Evolutionary conservation across 2,888 invertebrate genomes (phyloP), one percentile per base, ranked within the genome.

Genomic region (Thumatha senex): DNA sequence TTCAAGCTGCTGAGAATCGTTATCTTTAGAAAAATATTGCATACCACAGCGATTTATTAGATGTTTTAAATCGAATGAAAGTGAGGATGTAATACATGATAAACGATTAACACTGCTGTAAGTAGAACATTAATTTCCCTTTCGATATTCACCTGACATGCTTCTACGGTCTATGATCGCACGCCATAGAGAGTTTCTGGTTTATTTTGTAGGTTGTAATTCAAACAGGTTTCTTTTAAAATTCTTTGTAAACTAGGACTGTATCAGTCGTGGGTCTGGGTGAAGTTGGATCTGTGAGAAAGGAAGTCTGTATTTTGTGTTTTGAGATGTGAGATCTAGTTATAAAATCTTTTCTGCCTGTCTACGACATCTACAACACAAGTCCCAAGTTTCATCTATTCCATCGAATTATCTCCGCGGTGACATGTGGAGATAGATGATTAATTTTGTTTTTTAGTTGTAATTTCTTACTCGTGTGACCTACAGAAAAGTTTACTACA

Each of bases 51-150:
- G n/a, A 18, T 11, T 18, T 39, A 9, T 39, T 7, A 18, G 18
- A 15, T 18, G 7, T 24, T 45, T 53, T 48, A 18, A 7, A 48
- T 49, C 4, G 45, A 66, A 69, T 53, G 70, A 67, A 67, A 67
- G 67, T 55, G 46, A 60, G 34, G 44, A 69, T 56, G 58, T 55
- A 54, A 57, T 55, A 54, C 48, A 46, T 56, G 58, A 60, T 69
- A 62, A 63, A 67, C 63, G 63, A 57, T 59, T 59, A 57, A 47
- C 48, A 49, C 42, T 41, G 33, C 29, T 41, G n/a, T 52, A 69
- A 56, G 70, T 59, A 41, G 63, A 53, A 65, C 58, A 43, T 56
- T 51, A 55, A 63, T 69, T 69, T 69, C 58, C 63, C 63, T 69
- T 63, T 66, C 60, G 56, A 54, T 62, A 54, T 52, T 44, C 51